These are phyloP conservation scores for Ennomos quercinarius DNA, from an alignment of 2,888 invertebrate genomes.

Conservation along the genomic window DNA sequence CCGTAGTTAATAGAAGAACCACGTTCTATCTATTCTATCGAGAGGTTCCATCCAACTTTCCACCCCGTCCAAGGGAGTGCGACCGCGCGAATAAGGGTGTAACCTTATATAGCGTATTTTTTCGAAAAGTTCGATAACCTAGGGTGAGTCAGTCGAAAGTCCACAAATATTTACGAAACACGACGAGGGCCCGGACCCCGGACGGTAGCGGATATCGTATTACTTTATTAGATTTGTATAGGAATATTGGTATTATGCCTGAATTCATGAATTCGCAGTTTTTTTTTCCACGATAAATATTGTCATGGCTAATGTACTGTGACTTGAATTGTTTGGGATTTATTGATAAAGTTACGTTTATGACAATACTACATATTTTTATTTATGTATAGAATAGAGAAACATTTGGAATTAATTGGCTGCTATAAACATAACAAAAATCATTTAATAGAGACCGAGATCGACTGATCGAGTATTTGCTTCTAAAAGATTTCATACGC, in stretches of 20 bases:
- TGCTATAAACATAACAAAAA: no score
- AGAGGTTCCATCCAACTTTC: constrained; percentile 22
- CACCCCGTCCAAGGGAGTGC: constrained; percentile 28
- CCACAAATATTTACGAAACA: constrained; percentile 47
- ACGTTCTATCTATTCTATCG: constrained; percentile 33
- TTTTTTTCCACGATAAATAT: constrained; percentile 26
- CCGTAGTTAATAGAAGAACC: constrained; percentile 33
- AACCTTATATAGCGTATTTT: constrained; percentile 38
- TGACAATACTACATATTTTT: background rate
- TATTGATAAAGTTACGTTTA: constrained; percentile 9
- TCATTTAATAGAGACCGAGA: no score
- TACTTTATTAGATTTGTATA: constrained; percentile 39
- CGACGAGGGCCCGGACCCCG: constrained; percentile 35
- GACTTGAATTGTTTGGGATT: constrained; percentile 10
- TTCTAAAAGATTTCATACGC: no score
- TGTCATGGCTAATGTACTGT: constrained; percentile 30
- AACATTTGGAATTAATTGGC: no score
- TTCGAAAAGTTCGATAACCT: constrained; percentile 52
- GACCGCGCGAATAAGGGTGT: constrained; percentile 41
- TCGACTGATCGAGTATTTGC: no score
- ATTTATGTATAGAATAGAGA: no score
- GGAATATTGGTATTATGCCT: constrained; percentile 12
- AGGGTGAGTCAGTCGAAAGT: constrained; percentile 55
- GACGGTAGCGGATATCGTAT: constrained; percentile 41
- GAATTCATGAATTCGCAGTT: constrained; percentile 26